Conservation (phyloP, 2,888 invertebrate genomes). For the Eurois occulta region DNA sequence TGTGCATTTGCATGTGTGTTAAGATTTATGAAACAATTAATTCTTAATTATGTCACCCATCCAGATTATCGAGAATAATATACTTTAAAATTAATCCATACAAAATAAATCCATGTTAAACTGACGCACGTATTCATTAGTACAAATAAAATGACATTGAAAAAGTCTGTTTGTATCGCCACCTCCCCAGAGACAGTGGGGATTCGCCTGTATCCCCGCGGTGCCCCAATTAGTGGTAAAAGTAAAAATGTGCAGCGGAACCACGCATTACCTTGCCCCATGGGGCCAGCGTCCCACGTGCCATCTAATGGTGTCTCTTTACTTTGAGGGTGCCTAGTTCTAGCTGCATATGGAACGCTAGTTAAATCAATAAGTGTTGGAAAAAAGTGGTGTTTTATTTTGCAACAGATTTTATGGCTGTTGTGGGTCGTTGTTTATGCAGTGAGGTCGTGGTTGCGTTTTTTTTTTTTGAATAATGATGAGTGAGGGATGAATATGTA, state of each 20-base stretch:
- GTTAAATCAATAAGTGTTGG: conserved; percentile 77
- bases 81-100: conserved; percentile 36
- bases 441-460: conserved; percentile 48
- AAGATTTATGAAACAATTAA: background rate
- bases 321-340: conserved; percentile 85
- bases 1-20: background rate
- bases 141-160: conserved; percentile 87
- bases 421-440: conserved; percentile 52
- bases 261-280: conserved; percentile 84
- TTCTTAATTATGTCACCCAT: background rate
- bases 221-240: conserved; percentile 89
- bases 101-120: conserved; percentile 64
- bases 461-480: conserved; percentile 43
- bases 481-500: conserved; percentile 33
- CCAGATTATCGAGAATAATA: background rate
- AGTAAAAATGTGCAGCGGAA: conserved; percentile 89
- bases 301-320: conserved; percentile 88
- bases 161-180: conserved; percentile 79
- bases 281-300: conserved; percentile 84
- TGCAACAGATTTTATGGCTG: conserved; percentile 66
- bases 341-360: conserved; percentile 85
- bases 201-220: conserved; percentile 82
- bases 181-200: conserved; percentile 81
- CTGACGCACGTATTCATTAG: conserved; percentile 72
- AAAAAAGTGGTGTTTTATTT: conserved; percentile 61